Percentiles rank a stretch among this genome's conserved stretches.
Conservation (phyloP, 2,888 invertebrate species). For the Sycophila texana region DNA sequence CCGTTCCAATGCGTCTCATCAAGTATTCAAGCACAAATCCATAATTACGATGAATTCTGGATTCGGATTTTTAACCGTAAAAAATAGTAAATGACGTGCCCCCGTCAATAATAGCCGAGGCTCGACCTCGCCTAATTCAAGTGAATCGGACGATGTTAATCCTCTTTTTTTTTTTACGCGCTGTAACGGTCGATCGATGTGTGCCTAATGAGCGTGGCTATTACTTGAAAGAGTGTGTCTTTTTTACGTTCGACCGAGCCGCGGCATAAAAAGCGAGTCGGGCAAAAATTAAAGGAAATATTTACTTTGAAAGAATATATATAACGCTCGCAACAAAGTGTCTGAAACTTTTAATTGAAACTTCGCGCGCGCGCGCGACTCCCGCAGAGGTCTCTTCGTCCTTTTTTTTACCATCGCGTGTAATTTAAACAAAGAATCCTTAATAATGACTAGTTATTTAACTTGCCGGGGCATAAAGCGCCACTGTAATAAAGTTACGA, state of each 20-base stretch:
- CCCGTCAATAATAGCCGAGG: neutral
- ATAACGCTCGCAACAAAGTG: too few species aligned
- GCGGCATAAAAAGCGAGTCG: too few species aligned
- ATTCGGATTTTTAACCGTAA: conserved; percentile 2
- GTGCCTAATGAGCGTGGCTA: conserved; percentile 19
- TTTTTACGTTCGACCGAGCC: neutral
- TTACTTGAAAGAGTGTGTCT: conserved; percentile 6
- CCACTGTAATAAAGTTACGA: neutral
- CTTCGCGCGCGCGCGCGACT: too few species aligned
- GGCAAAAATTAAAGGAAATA: too few species aligned
- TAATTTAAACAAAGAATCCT: neutral
- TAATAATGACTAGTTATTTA: neutral
- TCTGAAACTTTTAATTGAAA: too few species aligned
- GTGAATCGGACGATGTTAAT: neutral
- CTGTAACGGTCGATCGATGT: conserved; percentile 9
- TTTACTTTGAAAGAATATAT: too few species aligned
- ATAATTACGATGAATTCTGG: neutral
- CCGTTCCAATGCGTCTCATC: neutral
- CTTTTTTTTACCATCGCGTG: too few species aligned
- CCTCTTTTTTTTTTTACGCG: neutral
- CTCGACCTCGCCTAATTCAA: neutral
- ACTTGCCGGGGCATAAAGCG: neutral
- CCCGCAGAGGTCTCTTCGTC: too few species aligned
- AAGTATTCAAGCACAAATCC: neutral
- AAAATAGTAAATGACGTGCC: neutral